Conservation (phyloP, 2,113 vertebrate species). For the Brachypodius melanocephalos region DNA sequence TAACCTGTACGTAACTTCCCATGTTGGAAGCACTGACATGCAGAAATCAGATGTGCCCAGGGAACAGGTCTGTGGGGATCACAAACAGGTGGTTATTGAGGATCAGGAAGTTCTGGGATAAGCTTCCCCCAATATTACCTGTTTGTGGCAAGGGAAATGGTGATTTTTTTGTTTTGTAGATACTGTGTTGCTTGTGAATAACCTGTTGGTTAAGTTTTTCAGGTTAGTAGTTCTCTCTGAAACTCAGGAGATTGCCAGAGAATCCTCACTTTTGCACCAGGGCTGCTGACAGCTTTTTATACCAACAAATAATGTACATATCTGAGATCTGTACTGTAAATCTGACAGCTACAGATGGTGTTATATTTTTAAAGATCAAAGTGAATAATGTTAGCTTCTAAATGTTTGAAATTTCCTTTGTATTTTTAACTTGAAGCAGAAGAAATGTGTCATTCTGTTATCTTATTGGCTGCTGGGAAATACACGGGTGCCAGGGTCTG, state of each 20-base stretch:
- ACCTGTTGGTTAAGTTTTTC: neutral
- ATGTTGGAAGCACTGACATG: neutral
- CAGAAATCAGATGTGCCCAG: neutral
- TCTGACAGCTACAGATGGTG: slow-evolving; percentile 38
- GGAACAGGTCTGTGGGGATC: neutral
- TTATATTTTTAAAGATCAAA: slow-evolving; percentile 41
- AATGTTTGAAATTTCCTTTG: slow-evolving; percentile 32
- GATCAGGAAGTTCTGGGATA: neutral
- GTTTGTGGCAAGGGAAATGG: neutral
- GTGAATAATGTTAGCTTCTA: neutral
- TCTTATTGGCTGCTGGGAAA: neutral
- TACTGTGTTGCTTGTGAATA: neutral
- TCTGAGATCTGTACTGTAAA: slow-evolving; percentile 32
- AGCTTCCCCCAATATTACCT: neutral
- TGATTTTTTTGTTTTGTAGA: neutral
- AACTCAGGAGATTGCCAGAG: neutral
- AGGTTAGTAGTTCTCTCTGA: neutral
- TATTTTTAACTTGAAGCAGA: slow-evolving; percentile 37
- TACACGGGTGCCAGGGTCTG: neutral
- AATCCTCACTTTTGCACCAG: neutral
- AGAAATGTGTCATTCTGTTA: neutral
- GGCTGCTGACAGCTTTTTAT: slow-evolving; percentile 22
- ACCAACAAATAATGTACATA: neutral
- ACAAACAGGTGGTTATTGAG: neutral
- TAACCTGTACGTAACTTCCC: neutral